Percentiles rank a stretch among this genome's conserved stretches.
Evolutionary conservation across 2,888 invertebrate species (phyloP).

Genomic region (Biston stratarius): DNA sequence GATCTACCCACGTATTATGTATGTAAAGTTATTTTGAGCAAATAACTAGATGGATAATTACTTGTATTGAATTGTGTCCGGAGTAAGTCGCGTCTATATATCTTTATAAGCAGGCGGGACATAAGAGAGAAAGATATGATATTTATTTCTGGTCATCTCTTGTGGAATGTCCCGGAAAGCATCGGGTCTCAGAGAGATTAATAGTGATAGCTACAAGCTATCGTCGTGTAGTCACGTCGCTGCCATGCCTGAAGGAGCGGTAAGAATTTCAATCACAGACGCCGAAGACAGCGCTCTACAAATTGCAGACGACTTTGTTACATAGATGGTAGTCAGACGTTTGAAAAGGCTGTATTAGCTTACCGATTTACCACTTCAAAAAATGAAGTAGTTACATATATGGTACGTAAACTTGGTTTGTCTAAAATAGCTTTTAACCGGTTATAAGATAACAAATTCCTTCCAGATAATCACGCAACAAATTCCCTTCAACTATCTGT

Average conservation of each 20-base stretch:
- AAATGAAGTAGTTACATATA: too few species aligned
- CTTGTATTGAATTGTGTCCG: conserved; percentile 9
- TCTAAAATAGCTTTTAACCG: conserved; percentile 11
- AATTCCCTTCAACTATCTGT: conserved; percentile 38
- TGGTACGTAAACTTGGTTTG: too few species aligned
- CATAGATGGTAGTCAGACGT: conserved; percentile 46
- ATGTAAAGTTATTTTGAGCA: conserved; percentile 12
- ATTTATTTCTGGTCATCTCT: conserved; percentile 38
- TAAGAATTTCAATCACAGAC: conserved; percentile 70
- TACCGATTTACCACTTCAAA: too few species aligned
- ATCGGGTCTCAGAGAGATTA: conserved; percentile 35
- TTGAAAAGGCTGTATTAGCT: conserved; percentile 38
- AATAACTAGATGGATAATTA: conserved; percentile 14
- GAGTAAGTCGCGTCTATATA: not conserved
- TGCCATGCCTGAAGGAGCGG: conserved; percentile 57
- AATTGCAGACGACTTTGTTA: conserved; percentile 68
- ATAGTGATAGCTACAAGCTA: conserved; percentile 41
- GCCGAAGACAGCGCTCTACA: conserved; percentile 60
- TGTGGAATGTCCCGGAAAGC: conserved; percentile 30
- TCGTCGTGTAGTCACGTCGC: conserved; percentile 54
- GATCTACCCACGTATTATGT: conserved; percentile 10
- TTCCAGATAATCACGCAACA: too few species aligned
- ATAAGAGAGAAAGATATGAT: conserved; percentile 23
- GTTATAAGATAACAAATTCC: conserved; percentile 16
- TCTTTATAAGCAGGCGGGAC: conserved; percentile 1